phyloP scores from a whole-genome alignment of 2,113 vertebrate genomes.

The Phalacrocorax brasilianus region DNA sequence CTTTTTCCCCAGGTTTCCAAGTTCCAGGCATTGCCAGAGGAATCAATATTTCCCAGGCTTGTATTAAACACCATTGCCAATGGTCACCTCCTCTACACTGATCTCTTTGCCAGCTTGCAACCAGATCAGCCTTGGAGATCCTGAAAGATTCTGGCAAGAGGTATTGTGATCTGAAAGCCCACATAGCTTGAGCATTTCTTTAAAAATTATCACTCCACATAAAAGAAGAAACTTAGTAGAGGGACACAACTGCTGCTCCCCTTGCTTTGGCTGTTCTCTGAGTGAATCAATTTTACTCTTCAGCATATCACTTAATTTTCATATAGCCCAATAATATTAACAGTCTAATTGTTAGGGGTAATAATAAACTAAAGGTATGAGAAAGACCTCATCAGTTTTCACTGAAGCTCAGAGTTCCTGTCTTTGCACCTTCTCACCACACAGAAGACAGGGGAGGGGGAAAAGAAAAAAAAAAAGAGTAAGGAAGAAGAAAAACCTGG shows the following conservation, averaged over 20 bases:
- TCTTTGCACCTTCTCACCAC: not conserved
- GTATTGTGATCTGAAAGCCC: not conserved
- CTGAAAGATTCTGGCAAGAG: not conserved
- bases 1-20: not conserved
- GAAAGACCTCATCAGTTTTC: not conserved
- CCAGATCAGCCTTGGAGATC: not conserved
- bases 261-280: not conserved
- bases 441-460: not conserved
- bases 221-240: not conserved
- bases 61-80: not conserved
- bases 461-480: too few relatives aligned
- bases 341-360: not conserved
- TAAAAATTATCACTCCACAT: fast-evolving
- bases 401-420: not conserved
- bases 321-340: not conserved
- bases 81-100: not conserved
- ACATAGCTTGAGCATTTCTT: not conserved
- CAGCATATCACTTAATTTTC: not conserved
- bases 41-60: not conserved
- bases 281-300: not conserved
- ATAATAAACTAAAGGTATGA: not conserved
- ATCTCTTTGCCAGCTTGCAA: not conserved
- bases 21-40: not conserved
- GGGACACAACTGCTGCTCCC: not conserved
- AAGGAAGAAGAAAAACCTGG: not conserved